Conservation (phyloP, 2,888 invertebrate genomes). For the Rosalia funebris region DNA sequence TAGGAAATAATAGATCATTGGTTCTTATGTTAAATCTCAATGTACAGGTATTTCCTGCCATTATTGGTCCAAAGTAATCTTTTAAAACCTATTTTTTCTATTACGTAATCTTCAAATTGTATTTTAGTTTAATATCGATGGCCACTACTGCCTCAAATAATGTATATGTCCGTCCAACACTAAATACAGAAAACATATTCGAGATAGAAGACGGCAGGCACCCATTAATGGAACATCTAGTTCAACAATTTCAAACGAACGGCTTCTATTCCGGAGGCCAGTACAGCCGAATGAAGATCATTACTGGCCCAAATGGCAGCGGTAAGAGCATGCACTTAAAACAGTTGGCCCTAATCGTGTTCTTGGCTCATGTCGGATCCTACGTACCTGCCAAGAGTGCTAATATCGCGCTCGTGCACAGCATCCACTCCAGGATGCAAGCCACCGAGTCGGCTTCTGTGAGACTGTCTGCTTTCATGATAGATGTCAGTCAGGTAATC, state of each 20-base stretch:
- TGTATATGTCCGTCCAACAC: constrained; percentile 57
- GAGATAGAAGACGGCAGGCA: constrained; percentile 71
- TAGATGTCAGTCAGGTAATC: constrained; percentile 83
- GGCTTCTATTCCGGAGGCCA: constrained; percentile 70
- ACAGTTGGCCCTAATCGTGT: constrained; percentile 81
- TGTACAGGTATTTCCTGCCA: too few species aligned
- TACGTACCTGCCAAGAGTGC: constrained; percentile 86
- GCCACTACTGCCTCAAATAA: constrained; percentile 58
- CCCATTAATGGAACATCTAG: constrained; percentile 76
- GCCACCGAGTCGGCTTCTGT: constrained; percentile 80
- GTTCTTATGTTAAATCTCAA: too few species aligned
- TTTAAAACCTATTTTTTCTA: too few species aligned
- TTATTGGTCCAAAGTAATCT: too few species aligned
- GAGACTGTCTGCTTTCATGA: constrained; percentile 86
- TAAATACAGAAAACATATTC: constrained; percentile 57
- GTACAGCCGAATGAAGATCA: constrained; percentile 74
- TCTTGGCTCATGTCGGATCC: constrained; percentile 88
- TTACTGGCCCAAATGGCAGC: constrained; percentile 91
- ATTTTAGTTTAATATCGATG: constrained; percentile 61
- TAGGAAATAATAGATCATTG: too few species aligned
- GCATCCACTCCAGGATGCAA: constrained; percentile 81
- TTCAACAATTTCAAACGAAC: constrained; percentile 79
- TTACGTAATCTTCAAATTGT: too few species aligned
- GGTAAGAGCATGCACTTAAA: constrained; percentile 94
- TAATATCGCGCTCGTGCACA: constrained; percentile 75